Base-by-base conservation (phyloP, 1,140 invertebrate species). In the Pogonognathellus flavescens region DNA sequence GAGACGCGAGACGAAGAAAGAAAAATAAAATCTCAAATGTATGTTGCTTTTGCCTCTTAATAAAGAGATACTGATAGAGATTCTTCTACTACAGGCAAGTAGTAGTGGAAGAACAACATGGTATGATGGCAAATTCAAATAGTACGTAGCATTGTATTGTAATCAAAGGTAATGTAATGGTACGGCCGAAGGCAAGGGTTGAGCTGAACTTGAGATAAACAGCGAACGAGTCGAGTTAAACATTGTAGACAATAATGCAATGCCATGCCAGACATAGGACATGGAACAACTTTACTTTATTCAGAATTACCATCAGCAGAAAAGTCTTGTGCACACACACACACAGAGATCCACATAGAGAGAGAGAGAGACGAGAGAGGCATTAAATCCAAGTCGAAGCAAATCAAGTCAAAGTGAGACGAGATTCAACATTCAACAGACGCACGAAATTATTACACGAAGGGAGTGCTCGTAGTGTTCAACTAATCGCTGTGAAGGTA, bases 361-460 rank as follows among this genome's bases (percentile, higher is more conserved):
- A 41, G 31, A 41, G 31, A 41, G 31, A 41, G 20, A 66, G 7
- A 20, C 62, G 31, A 41, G 31, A 41, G 20, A 66, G 7, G 62
- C 62, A 66, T 66, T 31, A 11, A 66, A 14, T 20, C 25, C 62
- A 66, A 22, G 62, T 66, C 62, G 62, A 66, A 66, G 25, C 62
- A 66, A 66, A 66, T 66, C 62, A 66, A 66, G 62, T 66, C 62
- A 66, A 66, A 66, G 62, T 66, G 62, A 66, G 62, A 66, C 62
- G 62, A 66, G 25, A 66, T 10, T 31, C 14, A 25, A 25, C 62
- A 66, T 66, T 66, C 62, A 66, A 66, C 60, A 62, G 22, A 25
- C 22, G 14, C 13, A 25, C 22, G 10, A 18, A 41, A 41, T 41
- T 41, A 41, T 41, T 41, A 41, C 31, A 41, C 31, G 31, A 41